Conservation (phyloP, 2,113 vertebrate species). For the Mungos mungo region DNA sequence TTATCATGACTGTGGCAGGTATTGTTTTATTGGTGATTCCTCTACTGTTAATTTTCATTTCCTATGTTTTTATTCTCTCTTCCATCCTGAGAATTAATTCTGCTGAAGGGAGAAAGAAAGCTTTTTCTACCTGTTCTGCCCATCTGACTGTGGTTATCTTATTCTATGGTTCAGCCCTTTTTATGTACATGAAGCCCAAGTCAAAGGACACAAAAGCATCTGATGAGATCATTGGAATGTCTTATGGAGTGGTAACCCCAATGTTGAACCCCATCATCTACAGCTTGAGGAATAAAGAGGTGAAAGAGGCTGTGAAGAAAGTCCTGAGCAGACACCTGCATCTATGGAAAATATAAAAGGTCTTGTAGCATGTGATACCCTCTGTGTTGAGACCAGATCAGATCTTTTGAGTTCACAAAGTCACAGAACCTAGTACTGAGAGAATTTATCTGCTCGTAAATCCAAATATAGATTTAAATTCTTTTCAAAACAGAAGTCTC, state of each 20-base stretch:
- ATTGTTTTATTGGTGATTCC: constrained; percentile 35
- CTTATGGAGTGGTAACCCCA: constrained; percentile 69
- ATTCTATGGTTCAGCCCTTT: constrained; percentile 65
- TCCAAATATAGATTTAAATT: background rate
- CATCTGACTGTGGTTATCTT: constrained; percentile 50
- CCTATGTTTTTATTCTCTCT: constrained; percentile 65
- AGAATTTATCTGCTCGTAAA: background rate
- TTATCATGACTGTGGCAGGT: constrained; percentile 46
- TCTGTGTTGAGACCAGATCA: background rate
- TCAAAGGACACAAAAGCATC: too few species aligned
- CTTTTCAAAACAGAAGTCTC: background rate
- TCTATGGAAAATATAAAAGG: constrained; percentile 17
- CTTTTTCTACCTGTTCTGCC: constrained; percentile 67
- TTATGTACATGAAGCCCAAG: too few species aligned
- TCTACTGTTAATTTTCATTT: constrained; percentile 63
- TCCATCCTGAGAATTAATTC: constrained; percentile 64
- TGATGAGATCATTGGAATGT: constrained; percentile 64
- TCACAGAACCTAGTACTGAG: background rate
- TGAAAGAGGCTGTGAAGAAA: constrained; percentile 69
- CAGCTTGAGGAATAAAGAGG: constrained; percentile 76
- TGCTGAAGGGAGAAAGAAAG: constrained; percentile 46
- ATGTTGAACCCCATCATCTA: constrained; percentile 79
- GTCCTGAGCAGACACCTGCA: background rate
- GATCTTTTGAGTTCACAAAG: background rate
- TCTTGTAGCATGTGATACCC: background rate